Base-by-base conservation (phyloP, 2,888 invertebrate genomes). In the Aleiodes leptofemur region DNA sequence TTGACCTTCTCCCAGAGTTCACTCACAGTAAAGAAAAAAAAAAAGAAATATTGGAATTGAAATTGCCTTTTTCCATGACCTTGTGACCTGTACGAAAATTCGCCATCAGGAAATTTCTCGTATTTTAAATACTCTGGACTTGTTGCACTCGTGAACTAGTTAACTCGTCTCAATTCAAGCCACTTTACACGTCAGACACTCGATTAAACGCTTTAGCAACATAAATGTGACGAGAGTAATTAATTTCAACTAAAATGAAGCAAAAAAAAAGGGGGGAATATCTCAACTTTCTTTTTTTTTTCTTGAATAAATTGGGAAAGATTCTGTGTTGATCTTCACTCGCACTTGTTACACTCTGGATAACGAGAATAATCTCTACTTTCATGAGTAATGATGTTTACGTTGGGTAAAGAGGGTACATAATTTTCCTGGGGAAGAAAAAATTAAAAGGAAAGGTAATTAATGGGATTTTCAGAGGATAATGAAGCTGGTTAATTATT, bases 81-180 rank as follows among this genome's bases (percentile, higher is more conserved):
- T 43, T 43, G 43, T 43, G 43, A 43, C 43, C 43, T 43, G 6
- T 9, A 43, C 9, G 43, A 43, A 43, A 43, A 43, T 43, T 43
- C 7, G 9, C 43, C 43, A 38, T 38, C 38, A 57, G 3, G 23
- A 57, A 57, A 57, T 23, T 57, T 13, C 9, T 59, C 34, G 11
- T 59, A 59, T 34, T 59, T 59, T 34, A 34, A 59, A 59, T 34
- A 59, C 59, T 9, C 59, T 16, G 14, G 43, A 64, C 43, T 64
- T 43, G 64, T 43, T 64, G 43, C 64, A 64, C 64, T 48, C 64
- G 16, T 68, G 57, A 31, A 34, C 56, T 56, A 68, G 76, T 79
- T 79, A 80, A 80, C 76, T 79, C 77, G 76, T 77, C 77, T 80
- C 78, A 80, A 80, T 80, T 80, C 73, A 55, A 72, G 72, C 80